Evolutionary conservation across 2,888 invertebrate species (phyloP).

Genomic region (Malachius bipustulatus): DNA sequence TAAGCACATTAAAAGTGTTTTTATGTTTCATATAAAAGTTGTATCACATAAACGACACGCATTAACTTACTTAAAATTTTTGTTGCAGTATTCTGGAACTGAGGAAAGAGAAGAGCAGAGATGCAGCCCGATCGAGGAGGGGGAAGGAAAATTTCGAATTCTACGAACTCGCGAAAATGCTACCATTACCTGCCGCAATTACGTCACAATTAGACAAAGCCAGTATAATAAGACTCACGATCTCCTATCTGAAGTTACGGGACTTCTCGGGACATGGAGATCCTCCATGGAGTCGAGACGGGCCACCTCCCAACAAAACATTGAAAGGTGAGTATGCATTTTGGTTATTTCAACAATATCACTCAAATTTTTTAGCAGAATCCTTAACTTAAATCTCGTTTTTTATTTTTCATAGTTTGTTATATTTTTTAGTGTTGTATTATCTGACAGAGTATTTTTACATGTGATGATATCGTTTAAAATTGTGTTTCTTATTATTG

Average conservation of each 20-base stretch:
- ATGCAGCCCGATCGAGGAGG: constrained; percentile 81
- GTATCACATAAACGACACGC: too few relatives aligned
- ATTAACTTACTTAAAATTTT: constrained; percentile 18
- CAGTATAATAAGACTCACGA: constrained; percentile 90
- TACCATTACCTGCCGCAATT: constrained; percentile 80
- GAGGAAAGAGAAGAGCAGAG: constrained; percentile 86
- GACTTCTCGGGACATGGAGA: constrained; percentile 94
- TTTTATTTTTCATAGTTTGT: too few relatives aligned
- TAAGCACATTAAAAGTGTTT: too few relatives aligned
- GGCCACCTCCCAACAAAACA: constrained; percentile 63
- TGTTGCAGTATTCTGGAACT: constrained; percentile 81
- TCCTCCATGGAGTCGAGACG: constrained; percentile 87
- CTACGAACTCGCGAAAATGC: constrained; percentile 91
- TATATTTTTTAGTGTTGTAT: too few relatives aligned
- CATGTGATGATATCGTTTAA: too few relatives aligned
- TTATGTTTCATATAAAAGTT: too few relatives aligned
- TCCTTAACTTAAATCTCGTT: too few relatives aligned
- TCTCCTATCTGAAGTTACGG: constrained; percentile 86
- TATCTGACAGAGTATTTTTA: too few relatives aligned
- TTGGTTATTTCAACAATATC: too few relatives aligned
- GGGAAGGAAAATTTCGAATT: constrained; percentile 96
- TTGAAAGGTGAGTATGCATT: constrained; percentile 59
- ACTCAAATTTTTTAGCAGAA: too few relatives aligned
- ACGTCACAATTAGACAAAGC: constrained; percentile 92
- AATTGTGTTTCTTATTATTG: too few relatives aligned